A percentile compares a stretch with the other conserved stretches of the same genome.
Evolutionary conservation across 2,113 vertebrate genomes (phyloP).

Genomic region (Chamaea fasciata): DNA sequence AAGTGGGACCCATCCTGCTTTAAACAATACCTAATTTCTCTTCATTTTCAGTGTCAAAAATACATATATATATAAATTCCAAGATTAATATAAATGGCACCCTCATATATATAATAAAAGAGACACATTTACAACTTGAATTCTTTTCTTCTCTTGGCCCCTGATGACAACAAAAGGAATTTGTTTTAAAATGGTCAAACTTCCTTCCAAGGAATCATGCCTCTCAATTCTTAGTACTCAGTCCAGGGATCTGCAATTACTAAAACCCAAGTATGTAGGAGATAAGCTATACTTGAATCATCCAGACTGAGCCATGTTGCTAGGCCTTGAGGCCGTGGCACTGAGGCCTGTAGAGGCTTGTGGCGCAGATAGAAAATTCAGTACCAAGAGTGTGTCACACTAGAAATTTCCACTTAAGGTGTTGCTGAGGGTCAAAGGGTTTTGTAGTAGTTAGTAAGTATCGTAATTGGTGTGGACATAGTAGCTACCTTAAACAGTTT

Average conservation of each 20-base stretch:
- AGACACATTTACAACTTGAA: not conserved
- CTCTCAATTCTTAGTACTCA: not conserved
- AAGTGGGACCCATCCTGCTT: not conserved
- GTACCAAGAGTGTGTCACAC: no score
- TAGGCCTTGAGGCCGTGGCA: no score
- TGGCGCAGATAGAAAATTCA: no score
- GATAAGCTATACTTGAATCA: no score
- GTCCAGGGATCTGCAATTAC: not conserved
- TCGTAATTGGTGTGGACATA: no score
- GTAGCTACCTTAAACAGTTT: no score
- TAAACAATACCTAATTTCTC: not conserved
- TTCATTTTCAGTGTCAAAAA: not conserved
- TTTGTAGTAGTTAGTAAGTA: no score
- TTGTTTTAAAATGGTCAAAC: not conserved
- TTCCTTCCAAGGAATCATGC: not conserved
- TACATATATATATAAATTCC: not conserved
- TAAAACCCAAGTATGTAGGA: not conserved
- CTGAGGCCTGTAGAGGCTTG: no score
- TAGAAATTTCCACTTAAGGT: no score
- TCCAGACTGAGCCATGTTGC: no score
- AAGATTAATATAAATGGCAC: not conserved
- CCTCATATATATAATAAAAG: not conserved
- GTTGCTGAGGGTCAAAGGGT: no score
- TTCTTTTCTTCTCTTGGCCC: not conserved
- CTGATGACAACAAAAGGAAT: not conserved